These are phyloP conservation scores for Rhinogobio ventralis DNA, from an alignment of 2,797 vertebrate species.

Conservation along the genomic window DNA sequence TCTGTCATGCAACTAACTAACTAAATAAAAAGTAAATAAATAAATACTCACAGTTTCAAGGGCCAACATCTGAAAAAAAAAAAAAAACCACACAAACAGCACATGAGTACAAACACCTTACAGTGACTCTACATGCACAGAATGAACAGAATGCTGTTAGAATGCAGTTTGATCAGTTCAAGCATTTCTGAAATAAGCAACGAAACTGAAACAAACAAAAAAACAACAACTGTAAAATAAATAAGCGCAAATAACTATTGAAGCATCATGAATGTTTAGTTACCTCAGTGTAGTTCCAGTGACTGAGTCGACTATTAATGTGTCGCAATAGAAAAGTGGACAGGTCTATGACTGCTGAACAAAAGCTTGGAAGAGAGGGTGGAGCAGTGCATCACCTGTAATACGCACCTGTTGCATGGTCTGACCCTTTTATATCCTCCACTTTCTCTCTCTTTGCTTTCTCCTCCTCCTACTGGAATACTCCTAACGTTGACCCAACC, in stretches of 20 bases:
- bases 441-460: constrained; percentile 20
- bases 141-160: background rate
- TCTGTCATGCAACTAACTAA: background rate
- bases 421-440: constrained; percentile 32
- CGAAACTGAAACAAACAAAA: background rate
- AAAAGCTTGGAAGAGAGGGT: background rate
- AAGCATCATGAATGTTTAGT: background rate
- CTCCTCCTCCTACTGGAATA: constrained; percentile 25
- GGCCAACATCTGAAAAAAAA: constrained; percentile 66
- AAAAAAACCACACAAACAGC: background rate
- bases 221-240: background rate
- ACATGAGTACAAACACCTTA: background rate
- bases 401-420: constrained; percentile 23
- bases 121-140: background rate
- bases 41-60: constrained; percentile 74
- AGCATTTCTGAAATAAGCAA: background rate
- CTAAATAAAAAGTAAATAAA: background rate
- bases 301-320: background rate
- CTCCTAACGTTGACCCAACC: constrained; percentile 32
- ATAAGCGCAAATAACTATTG: background rate
- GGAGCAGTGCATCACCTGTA: constrained; percentile 25
- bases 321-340: constrained; percentile 2
- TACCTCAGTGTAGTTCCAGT: constrained; percentile 48
- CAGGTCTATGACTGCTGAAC: background rate
- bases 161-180: constrained; percentile 3